Conservation (phyloP, 2,888 invertebrate species). For the Orthonevra nobilis region DNA sequence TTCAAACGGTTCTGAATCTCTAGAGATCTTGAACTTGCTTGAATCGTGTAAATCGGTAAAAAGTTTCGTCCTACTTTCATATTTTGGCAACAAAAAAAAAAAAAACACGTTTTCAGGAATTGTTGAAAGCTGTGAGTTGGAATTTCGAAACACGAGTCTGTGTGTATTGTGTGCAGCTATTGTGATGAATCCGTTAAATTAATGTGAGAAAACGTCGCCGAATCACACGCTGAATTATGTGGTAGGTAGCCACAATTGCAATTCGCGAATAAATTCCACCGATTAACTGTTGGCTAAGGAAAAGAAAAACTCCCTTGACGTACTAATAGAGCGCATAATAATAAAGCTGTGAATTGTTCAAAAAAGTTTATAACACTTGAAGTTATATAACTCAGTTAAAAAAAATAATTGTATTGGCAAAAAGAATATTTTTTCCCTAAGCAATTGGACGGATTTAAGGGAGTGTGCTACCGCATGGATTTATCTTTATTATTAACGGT, state of each 20-base stretch:
- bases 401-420: too few species aligned
- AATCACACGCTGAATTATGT: constrained; percentile 46
- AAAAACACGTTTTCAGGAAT: background rate
- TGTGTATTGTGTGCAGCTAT: constrained; percentile 41
- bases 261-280: constrained; percentile 37
- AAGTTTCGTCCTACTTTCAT: constrained; percentile 60
- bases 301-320: background rate
- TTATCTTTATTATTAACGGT: too few species aligned
- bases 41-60: constrained; percentile 39
- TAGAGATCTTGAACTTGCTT: constrained; percentile 60
- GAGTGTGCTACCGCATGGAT: background rate
- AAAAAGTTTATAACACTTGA: too few species aligned
- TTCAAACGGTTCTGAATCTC: constrained; percentile 63
- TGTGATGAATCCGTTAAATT: constrained; percentile 48
- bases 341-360: too few species aligned
- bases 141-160: constrained; percentile 15
- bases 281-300: constrained; percentile 9
- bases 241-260: constrained; percentile 6
- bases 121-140: constrained; percentile 1
- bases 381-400: too few species aligned
- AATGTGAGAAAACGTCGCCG: constrained; percentile 44
- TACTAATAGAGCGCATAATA: constrained; percentile 3
- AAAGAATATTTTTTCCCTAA: background rate
- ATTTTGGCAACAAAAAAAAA: constrained; percentile 10
- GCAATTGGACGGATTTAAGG: background rate